Percentiles rank a stretch among this genome's conserved stretches.
phyloP scores from a whole-genome alignment of 2,113 vertebrate genomes.

The Circaetus gallicus region DNA sequence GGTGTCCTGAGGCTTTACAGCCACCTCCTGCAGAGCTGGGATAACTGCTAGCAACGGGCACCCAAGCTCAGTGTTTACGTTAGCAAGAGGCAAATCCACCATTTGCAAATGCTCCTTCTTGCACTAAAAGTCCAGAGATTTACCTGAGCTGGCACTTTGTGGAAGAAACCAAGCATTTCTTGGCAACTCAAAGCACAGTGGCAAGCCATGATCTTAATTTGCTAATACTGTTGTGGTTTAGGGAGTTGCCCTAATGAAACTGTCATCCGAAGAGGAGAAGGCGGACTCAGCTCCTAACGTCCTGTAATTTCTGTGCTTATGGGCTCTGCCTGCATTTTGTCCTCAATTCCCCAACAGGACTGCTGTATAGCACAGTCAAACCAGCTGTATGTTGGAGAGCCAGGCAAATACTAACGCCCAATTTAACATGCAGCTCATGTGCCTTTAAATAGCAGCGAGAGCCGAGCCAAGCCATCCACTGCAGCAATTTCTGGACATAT shows the following conservation, averaged over 20 bases:
- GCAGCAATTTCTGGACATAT: conserved; percentile 47
- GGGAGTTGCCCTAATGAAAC: neutral
- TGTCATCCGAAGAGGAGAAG: neutral
- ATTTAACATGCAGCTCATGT: conserved; percentile 59
- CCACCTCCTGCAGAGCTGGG: neutral
- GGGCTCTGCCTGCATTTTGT: neutral
- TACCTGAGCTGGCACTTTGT: neutral
- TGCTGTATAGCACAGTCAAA: neutral
- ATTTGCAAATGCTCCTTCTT: neutral
- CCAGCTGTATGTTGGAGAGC: neutral
- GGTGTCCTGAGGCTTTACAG: neutral
- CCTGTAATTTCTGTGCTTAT: neutral
- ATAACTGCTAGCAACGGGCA: neutral
- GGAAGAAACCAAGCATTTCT: neutral
- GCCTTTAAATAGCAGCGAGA: conserved; percentile 48
- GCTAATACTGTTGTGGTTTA: neutral
- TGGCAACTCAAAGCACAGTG: neutral
- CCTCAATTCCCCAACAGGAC: neutral
- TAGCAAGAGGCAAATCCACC: neutral
- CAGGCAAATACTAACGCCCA: conserved; percentile 9
- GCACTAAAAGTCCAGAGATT: neutral
- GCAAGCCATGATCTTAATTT: neutral
- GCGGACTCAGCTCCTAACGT: neutral
- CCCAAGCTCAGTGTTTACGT: neutral
- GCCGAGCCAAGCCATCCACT: conserved; percentile 11